These are phyloP conservation scores for Odontophorus gujanensis DNA, from an alignment of 2,113 vertebrate genomes.

Conservation along the genomic window DNA sequence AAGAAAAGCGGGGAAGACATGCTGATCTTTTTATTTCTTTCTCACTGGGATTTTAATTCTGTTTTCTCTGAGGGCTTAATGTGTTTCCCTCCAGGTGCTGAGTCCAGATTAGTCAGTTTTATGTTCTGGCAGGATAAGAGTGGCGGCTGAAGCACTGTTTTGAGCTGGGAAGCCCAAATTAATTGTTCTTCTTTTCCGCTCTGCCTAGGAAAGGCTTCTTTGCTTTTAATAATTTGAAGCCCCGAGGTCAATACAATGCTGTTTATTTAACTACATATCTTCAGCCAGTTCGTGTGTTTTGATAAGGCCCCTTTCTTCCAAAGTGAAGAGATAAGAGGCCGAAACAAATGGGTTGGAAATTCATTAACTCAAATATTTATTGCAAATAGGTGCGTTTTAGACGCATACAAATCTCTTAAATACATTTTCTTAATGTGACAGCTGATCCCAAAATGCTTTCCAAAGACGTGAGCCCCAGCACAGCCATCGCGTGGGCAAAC, in stretches of 20 bases:
- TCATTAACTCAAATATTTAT: constrained; percentile 69
- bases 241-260: not conserved
- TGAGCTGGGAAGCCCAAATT: constrained; percentile 17
- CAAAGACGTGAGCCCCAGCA: not conserved
- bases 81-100: constrained; percentile 39
- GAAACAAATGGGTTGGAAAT: constrained; percentile 71
- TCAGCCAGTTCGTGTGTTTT: constrained; percentile 17
- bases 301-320: constrained; percentile 35
- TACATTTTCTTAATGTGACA: constrained; percentile 43
- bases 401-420: not conserved
- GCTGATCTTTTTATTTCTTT: not conserved
- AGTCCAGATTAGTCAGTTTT: constrained; percentile 41
- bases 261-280: constrained; percentile 46
- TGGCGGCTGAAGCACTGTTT: not conserved
- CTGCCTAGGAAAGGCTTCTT: constrained; percentile 19
- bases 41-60: constrained; percentile 47
- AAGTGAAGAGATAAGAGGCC: constrained; percentile 47
- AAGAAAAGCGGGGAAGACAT: not conserved
- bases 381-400: constrained; percentile 45
- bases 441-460: constrained; percentile 32
- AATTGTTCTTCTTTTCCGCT: constrained; percentile 37
- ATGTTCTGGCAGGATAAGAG: constrained; percentile 22
- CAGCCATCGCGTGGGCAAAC: not conserved
- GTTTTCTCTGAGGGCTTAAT: constrained; percentile 45
- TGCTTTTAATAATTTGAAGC: constrained; percentile 57